Conservation (phyloP, 2,113 vertebrate genomes). For the Aldabrachelys gigantea region DNA sequence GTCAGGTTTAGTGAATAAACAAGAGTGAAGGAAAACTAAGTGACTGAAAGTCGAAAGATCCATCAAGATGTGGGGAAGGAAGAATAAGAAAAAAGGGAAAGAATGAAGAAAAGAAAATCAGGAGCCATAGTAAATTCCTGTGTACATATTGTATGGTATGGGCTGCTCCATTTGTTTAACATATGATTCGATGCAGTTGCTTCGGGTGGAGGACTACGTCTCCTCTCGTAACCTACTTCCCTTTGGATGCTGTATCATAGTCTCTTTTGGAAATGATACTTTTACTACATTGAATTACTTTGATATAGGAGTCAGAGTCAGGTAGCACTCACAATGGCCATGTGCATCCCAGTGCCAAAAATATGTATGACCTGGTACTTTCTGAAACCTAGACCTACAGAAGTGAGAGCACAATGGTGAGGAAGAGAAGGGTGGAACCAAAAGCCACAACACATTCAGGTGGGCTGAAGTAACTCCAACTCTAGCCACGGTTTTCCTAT, state of each 20-base stretch:
- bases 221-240: not conserved
- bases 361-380: not conserved
- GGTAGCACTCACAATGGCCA: not conserved
- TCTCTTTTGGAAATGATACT: not conserved
- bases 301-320: accelerated
- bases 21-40: not conserved
- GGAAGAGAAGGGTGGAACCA: not conserved
- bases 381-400: not conserved
- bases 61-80: not conserved
- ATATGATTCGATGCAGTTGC: not conserved
- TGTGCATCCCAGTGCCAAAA: not conserved
- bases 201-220: not conserved
- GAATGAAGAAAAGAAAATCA: not conserved
- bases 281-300: not conserved
- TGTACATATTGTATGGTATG: not conserved
- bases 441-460: not conserved
- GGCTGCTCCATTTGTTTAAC: not conserved
- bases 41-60: not conserved
- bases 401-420: not conserved
- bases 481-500: not conserved
- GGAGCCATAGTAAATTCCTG: not conserved
- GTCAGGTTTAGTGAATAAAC: not conserved
- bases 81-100: not conserved
- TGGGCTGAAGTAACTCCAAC: not conserved
- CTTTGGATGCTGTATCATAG: not conserved